A percentile compares a stretch with the other conserved stretches of the same genome.
Conservation (phyloP, 2,888 invertebrate genomes). For the Stictocephala bisonia region DNA sequence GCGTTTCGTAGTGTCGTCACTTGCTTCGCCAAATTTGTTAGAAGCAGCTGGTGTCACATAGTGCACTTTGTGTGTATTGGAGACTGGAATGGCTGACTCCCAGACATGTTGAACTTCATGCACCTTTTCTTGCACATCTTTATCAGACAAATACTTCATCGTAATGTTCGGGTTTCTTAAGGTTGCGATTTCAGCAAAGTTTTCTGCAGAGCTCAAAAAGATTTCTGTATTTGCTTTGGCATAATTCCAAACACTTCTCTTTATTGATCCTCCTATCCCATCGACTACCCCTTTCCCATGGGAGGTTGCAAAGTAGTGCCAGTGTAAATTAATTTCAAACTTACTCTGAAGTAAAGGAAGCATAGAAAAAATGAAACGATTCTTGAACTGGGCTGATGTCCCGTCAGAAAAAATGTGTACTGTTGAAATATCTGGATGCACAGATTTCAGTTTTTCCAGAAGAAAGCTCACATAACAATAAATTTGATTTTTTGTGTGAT, state of each 20-base stretch:
- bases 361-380: not conserved
- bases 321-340: not conserved
- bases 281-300: constrained; percentile 19
- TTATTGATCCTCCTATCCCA: constrained; percentile 6
- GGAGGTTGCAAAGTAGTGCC: constrained; percentile 18
- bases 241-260: constrained; percentile 10
- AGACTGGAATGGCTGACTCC: not conserved
- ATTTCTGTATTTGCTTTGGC: not conserved
- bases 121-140: not conserved
- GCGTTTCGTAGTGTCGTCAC: not conserved
- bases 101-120: not conserved
- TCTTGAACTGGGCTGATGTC: constrained; percentile 7
- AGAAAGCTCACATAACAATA: not conserved
- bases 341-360: not conserved
- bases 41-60: not conserved
- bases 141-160: not conserved
- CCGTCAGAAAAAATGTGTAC: constrained; percentile 2
- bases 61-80: not conserved
- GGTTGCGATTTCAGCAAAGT: constrained; percentile 3
- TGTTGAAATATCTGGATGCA: not conserved
- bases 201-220: not conserved
- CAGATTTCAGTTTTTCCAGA: not conserved
- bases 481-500: constrained; percentile 1
- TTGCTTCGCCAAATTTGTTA: constrained; percentile 3
- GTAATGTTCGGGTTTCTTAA: constrained; percentile 5